Conservation (phyloP, 2,888 invertebrate species). For the Rhagonycha lutea region DNA sequence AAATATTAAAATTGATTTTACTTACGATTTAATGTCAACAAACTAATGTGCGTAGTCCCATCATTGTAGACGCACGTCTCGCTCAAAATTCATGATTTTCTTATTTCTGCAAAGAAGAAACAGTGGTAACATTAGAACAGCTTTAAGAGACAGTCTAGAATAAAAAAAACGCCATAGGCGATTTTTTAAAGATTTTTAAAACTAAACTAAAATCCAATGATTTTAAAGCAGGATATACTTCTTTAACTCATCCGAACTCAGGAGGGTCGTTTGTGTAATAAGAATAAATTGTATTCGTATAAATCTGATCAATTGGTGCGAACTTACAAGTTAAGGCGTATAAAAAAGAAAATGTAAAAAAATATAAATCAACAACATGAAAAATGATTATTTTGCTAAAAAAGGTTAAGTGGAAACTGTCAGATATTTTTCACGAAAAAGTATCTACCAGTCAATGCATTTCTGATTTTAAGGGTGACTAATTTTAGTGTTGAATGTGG, state of each 20-base stretch:
- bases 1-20: constrained; percentile 20
- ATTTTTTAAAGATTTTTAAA: too few species aligned
- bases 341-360: background rate
- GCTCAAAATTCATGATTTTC: constrained; percentile 30
- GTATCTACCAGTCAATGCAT: too few species aligned
- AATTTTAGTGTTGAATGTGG: background rate
- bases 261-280: background rate
- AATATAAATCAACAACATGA: background rate
- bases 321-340: background rate
- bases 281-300: background rate
- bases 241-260: background rate
- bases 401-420: background rate
- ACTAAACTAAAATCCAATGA: background rate
- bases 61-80: constrained; percentile 38
- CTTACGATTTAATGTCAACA: constrained; percentile 50
- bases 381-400: background rate
- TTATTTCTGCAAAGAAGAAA: background rate
- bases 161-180: too few species aligned
- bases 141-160: too few species aligned
- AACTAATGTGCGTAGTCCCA: constrained; percentile 45
- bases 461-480: background rate
- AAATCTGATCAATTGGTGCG: background rate
- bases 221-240: background rate
- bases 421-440: too few species aligned
- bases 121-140: too few species aligned